phyloP scores from a whole-genome alignment of 2,113 vertebrate genomes.

The Charina bottae region DNA sequence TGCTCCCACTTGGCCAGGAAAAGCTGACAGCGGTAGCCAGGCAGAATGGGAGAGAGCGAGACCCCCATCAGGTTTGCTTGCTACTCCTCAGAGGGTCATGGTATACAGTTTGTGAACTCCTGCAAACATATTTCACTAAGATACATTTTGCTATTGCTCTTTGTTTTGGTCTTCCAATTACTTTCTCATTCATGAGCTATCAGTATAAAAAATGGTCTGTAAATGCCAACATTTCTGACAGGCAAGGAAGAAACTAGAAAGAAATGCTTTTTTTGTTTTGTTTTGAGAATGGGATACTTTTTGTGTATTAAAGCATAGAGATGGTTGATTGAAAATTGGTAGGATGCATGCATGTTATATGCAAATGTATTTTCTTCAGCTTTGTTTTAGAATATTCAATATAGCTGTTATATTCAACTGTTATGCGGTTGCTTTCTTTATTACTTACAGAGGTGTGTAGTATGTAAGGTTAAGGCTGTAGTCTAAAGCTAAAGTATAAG shows the following conservation, averaged over 20 bases:
- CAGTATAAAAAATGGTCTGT: background rate
- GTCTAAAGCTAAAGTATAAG: no score
- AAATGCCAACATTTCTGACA: background rate
- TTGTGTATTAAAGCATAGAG: slow-evolving; percentile 8
- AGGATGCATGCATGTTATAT: background rate
- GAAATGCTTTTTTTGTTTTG: no score
- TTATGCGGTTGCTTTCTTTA: background rate
- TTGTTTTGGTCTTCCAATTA: background rate
- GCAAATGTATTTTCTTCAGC: background rate
- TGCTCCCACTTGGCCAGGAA: no score
- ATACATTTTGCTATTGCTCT: background rate
- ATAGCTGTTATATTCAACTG: background rate
- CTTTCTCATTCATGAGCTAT: background rate
- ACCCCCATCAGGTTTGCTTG: no score
- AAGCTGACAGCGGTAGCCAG: no score
- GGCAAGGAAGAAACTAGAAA: background rate
- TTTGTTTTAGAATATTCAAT: background rate
- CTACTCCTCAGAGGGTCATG: no score
- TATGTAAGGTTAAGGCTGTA: background rate
- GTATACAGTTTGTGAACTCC: no score
- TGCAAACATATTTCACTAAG: background rate
- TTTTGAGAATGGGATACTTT: background rate
- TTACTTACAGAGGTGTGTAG: background rate
- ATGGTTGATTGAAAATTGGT: background rate
- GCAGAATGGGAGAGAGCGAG: no score